These are phyloP conservation scores for Caenorhabditis doughertyi DNA, from an alignment of 2,888 invertebrate genomes.

Conservation along the genomic window DNA sequence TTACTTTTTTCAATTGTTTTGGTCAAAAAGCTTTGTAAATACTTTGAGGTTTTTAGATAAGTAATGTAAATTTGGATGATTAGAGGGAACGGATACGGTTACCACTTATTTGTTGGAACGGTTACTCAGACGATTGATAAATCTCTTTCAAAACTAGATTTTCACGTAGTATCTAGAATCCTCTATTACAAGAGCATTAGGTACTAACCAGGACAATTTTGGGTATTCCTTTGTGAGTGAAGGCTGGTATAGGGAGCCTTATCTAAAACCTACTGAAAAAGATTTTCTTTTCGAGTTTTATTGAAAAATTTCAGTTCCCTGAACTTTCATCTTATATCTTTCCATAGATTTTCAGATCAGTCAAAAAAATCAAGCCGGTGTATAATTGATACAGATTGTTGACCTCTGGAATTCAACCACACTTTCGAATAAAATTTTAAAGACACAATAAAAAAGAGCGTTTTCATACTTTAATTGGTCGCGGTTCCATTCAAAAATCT, in stretches of 20 bases:
- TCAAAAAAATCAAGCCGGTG: not conserved
- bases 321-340: too few relatives aligned
- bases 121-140: too few relatives aligned
- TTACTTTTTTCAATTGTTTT: not conserved
- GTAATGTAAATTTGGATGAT: not conserved
- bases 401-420: conserved; percentile 6
- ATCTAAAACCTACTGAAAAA: too few relatives aligned
- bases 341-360: not conserved
- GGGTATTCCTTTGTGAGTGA: too few relatives aligned
- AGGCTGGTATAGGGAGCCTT: too few relatives aligned
- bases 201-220: too few relatives aligned
- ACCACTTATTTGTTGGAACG: too few relatives aligned
- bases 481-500: not conserved
- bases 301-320: too few relatives aligned
- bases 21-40: not conserved
- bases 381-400: not conserved
- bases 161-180: too few relatives aligned
- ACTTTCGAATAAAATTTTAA: conserved; percentile 1
- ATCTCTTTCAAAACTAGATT: too few relatives aligned
- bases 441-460: not conserved
- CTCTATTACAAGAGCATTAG: too few relatives aligned
- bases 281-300: too few relatives aligned
- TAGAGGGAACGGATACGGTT: not conserved
- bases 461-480: not conserved
- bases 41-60: not conserved